Percentiles rank a stretch among this genome's conserved stretches.
Conservation (phyloP, 2,113 vertebrate species). For the Pluvialis apricaria region DNA sequence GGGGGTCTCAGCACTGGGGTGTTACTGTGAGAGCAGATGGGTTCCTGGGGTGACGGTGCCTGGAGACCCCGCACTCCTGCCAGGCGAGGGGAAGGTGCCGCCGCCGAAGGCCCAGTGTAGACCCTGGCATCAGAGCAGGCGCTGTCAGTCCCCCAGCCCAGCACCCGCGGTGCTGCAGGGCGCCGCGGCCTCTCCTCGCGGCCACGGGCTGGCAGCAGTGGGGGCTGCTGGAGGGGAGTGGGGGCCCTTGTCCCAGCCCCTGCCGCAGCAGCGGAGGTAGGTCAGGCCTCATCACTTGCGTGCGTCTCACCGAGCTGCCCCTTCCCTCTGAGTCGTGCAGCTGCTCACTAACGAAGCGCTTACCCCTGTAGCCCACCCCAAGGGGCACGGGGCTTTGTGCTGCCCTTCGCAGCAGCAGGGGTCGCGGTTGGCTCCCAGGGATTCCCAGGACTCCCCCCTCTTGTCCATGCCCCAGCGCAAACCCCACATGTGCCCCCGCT, state of each 20-base stretch:
- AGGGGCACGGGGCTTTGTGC: too few species aligned
- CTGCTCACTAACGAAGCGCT: fast-evolving
- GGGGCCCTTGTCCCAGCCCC: background rate
- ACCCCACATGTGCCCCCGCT: fast-evolving
- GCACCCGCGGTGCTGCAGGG: fast-evolving
- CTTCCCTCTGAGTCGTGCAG: fast-evolving
- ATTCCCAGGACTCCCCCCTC: background rate
- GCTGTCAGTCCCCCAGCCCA: background rate
- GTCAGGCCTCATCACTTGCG: fast-evolving
- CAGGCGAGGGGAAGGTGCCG: background rate
- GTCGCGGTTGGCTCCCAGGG: background rate
- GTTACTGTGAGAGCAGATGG: background rate
- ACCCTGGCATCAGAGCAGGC: background rate
- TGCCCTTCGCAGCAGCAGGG: background rate
- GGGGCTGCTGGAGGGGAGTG: too few species aligned
- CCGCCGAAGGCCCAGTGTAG: too few species aligned
- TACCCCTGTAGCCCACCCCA: background rate
- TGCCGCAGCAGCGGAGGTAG: background rate
- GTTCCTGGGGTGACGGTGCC: background rate
- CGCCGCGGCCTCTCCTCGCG: fast-evolving
- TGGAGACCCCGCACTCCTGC: background rate
- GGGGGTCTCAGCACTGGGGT: background rate
- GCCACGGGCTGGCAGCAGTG: background rate
- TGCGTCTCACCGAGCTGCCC: background rate
- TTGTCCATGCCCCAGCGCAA: fast-evolving